These are phyloP conservation scores for Trochalopteron elliotii DNA, from an alignment of 2,113 vertebrate species.

Conservation along the genomic window DNA sequence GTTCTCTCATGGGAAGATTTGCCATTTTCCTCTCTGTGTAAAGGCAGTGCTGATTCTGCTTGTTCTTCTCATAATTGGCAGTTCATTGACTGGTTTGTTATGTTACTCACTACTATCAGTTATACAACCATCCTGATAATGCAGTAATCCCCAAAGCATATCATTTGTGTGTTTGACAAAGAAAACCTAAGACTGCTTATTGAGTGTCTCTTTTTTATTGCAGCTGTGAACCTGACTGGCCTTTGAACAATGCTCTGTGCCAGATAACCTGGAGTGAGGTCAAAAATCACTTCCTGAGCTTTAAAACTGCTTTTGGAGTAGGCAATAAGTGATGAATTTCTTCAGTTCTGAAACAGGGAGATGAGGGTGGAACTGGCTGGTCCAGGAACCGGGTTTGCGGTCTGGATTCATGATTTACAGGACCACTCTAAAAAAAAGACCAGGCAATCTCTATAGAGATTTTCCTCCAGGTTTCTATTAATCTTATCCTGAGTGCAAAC, in stretches of 20 bases:
- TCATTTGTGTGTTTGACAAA: neutral
- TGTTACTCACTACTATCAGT: neutral
- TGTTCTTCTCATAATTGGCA: neutral
- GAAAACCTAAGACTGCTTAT: neutral
- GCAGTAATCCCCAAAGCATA: neutral
- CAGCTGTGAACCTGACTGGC: neutral
- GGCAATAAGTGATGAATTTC: neutral
- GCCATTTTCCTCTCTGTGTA: neutral
- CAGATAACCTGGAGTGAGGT: neutral
- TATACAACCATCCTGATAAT: neutral
- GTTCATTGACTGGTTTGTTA: neutral
- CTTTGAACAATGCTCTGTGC: neutral
- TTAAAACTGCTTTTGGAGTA: neutral
- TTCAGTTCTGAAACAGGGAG: neutral
- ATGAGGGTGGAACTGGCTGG: neutral
- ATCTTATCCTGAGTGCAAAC: neutral
- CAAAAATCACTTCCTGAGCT: neutral
- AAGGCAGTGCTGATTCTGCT: neutral
- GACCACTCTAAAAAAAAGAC: neutral
- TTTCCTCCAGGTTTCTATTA: neutral
- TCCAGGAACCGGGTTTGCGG: neutral
- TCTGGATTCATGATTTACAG: neutral
- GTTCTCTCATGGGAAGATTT: neutral
- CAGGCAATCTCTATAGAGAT: neutral
- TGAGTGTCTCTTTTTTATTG: neutral